Percentiles rank a stretch among this genome's conserved stretches.
These are phyloP conservation scores for Chlorocebus sabaeus DNA, from an alignment of 2,113 vertebrate species.

Conservation along the genomic window DNA sequence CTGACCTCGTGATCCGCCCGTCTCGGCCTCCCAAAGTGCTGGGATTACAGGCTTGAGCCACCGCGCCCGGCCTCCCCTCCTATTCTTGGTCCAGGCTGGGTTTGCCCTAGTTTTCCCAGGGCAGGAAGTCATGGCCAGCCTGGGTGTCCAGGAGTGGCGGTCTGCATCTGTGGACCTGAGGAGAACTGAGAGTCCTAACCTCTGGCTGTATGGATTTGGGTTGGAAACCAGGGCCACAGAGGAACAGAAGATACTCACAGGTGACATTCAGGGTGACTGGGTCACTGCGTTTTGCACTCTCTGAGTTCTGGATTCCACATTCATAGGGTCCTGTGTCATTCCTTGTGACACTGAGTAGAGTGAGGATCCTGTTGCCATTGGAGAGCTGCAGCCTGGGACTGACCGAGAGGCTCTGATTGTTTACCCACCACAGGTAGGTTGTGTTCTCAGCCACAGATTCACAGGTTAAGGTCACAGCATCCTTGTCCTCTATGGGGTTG, in stretches of 20 bases:
- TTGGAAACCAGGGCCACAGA: accelerated
- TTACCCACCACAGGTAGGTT: constrained; percentile 17
- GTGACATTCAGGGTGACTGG: not conserved
- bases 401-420: not conserved
- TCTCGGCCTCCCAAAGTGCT: no score
- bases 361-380: constrained; percentile 27
- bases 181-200: not conserved
- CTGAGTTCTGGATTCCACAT: not conserved
- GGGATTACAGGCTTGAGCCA: no score
- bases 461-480: not conserved
- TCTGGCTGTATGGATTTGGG: not conserved
- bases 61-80: no score
- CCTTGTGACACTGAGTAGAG: not conserved
- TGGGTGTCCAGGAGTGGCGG: not conserved
- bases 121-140: not conserved
- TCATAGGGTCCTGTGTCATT: not conserved
- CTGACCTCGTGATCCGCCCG: no score
- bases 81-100: not conserved
- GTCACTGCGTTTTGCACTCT: not conserved
- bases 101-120: no score
- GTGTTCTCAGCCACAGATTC: not conserved
- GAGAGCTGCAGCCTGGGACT: not conserved
- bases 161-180: not conserved
- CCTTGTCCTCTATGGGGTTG: not conserved
- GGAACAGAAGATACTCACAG: constrained; percentile 53